These are phyloP conservation scores for Podilymbus podiceps DNA, from an alignment of 2,113 vertebrate species.

Conservation along the genomic window DNA sequence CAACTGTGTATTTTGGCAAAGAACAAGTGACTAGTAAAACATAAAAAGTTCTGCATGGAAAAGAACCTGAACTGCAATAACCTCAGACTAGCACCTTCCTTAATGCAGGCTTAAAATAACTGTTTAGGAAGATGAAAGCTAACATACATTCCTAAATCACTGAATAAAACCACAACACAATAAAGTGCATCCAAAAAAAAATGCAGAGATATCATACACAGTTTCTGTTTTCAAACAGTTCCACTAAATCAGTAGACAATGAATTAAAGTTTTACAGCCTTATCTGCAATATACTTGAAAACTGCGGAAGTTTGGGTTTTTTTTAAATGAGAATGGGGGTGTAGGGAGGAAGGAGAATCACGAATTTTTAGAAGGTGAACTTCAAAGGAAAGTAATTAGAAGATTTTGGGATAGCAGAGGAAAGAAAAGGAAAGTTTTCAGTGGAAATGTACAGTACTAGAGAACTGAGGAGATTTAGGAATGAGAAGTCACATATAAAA, in stretches of 20 bases:
- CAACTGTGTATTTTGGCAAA: neutral
- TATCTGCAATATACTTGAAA: accelerated
- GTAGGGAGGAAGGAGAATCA: neutral
- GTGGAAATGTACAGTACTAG: neutral
- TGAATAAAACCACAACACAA: neutral
- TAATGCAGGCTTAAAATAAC: neutral
- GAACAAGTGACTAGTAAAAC: neutral
- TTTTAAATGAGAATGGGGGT: neutral
- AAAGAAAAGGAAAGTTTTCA: neutral
- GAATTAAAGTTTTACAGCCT: neutral
- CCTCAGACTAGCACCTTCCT: neutral
- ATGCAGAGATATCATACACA: neutral
- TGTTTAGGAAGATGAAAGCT: neutral
- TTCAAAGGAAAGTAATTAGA: neutral
- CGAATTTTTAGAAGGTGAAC: neutral
- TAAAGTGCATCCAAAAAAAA: neutral
- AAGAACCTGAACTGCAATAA: neutral
- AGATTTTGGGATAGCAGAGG: neutral
- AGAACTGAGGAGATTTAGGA: neutral
- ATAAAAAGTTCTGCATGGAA: neutral
- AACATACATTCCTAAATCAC: neutral
- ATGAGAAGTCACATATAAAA: neutral
- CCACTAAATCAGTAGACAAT: neutral
- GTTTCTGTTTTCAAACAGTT: neutral
- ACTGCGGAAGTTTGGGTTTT: neutral